A percentile compares a stretch with the other conserved stretches of the same genome.
These are phyloP conservation scores for Aurelia aurita complex sp. Pacific DNA, from an alignment of 30 jellyfish, hydroid and myxozoan species.

Conservation along the genomic window DNA sequence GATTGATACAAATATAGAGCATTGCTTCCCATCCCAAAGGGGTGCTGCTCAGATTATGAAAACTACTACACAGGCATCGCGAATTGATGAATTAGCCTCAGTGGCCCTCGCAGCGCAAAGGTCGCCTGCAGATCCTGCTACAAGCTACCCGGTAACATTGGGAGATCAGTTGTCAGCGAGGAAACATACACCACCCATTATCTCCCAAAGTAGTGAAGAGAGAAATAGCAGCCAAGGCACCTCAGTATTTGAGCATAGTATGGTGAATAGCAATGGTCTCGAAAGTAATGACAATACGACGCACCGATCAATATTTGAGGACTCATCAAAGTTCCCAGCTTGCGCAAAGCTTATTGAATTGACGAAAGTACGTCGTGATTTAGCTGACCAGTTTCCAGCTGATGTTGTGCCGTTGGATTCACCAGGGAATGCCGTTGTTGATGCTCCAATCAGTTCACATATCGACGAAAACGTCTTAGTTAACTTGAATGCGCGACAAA, in stretches of 20 bases:
- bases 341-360: constrained; percentile 91
- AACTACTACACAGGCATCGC: not conserved
- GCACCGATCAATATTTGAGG: constrained; percentile 55
- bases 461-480: not conserved
- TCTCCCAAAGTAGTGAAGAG: not conserved
- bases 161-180: not conserved
- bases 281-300: not conserved
- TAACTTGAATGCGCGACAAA: not conserved
- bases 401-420: constrained; percentile 44
- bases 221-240: not conserved
- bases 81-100: constrained; percentile 55
- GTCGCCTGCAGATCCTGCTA: constrained; percentile 3
- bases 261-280: not conserved
- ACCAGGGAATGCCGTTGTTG: constrained; percentile 1
- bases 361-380: constrained; percentile 80
- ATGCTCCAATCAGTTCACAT: not conserved
- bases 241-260: not conserved
- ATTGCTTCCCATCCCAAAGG: not conserved
- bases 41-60: too few species aligned
- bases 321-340: constrained; percentile 92
- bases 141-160: not conserved
- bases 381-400: constrained; percentile 21
- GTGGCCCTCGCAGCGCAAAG: constrained; percentile 47
- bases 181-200: not conserved
- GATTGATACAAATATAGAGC: not conserved